These are phyloP conservation scores for Heliconius hortense DNA, from an alignment of 2,888 invertebrate genomes.

Conservation along the genomic window DNA sequence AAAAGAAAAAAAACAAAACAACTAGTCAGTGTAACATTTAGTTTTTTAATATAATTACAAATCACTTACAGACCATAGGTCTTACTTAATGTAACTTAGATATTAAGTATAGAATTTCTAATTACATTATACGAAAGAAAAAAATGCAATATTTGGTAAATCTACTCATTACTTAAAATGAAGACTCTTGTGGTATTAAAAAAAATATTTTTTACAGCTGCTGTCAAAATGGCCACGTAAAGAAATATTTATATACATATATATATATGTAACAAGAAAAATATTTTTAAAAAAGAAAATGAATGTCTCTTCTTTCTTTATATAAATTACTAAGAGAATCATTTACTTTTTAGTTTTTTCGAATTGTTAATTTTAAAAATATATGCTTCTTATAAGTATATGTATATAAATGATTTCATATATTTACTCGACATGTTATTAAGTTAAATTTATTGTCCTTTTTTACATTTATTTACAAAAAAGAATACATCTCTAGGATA, in stretches of 20 bases:
- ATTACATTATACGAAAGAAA: constrained; percentile 43
- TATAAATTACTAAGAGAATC: constrained; percentile 6
- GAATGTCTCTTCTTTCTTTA: constrained; percentile 6
- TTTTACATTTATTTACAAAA: background rate
- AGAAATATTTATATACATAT: background rate
- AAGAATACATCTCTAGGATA: background rate
- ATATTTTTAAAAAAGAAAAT: background rate
- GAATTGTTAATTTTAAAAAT: background rate
- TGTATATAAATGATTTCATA: background rate
- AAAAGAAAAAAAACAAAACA: constrained; percentile 43
- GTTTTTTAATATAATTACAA: constrained; percentile 48
- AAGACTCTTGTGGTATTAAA: constrained; percentile 36
- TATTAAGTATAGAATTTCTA: constrained; percentile 42
- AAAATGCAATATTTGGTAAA: constrained; percentile 50
- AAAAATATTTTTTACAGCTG: background rate
- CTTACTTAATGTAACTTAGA: constrained; percentile 59
- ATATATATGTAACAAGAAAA: background rate
- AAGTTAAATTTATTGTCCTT: constrained; percentile 8
- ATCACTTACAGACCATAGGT: constrained; percentile 76
- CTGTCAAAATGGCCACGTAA: background rate
- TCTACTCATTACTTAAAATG: constrained; percentile 39
- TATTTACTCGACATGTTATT: background rate
- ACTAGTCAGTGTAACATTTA: constrained; percentile 42
- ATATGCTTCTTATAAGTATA: background rate
- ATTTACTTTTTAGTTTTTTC: background rate